A percentile compares a stretch with the other conserved stretches of the same genome.
Evolutionary conservation across 2,888 invertebrate species (phyloP).

Genomic region (Dexiosoma caninum): DNA sequence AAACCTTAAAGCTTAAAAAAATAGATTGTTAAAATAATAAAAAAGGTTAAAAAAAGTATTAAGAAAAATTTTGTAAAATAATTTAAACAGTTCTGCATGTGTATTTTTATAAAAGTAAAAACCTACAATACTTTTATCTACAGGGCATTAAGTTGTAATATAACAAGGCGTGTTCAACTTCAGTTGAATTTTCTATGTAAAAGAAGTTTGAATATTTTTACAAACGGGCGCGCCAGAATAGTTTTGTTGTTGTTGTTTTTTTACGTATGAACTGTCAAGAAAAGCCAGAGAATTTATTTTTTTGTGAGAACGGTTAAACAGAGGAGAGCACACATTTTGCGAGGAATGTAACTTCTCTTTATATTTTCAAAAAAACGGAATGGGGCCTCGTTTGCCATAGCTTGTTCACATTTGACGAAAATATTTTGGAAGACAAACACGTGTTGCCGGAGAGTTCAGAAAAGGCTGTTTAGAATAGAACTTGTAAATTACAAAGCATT

Average conservation of each 20-base stretch:
- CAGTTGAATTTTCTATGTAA: no score
- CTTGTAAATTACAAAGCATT: slow-evolving; percentile 9
- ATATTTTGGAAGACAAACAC: slow-evolving; percentile 25
- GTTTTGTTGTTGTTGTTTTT: slow-evolving; percentile 21
- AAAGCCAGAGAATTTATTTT: slow-evolving; percentile 39
- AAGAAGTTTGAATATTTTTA: slow-evolving; percentile 9
- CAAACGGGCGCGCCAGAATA: slow-evolving; percentile 31
- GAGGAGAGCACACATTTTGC: slow-evolving; percentile 33
- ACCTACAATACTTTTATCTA: no score
- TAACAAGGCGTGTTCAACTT: no score
- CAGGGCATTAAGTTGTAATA: no score
- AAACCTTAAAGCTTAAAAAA: no score
- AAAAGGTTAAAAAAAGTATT: no score
- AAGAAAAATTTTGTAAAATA: no score
- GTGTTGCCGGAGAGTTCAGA: slow-evolving; percentile 17
- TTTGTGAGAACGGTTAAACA: slow-evolving; percentile 26
- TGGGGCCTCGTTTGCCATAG: slow-evolving; percentile 11
- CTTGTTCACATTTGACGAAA: slow-evolving; percentile 42
- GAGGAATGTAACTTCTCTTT: slow-evolving; percentile 51
- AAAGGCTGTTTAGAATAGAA: background rate
- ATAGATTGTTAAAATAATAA: no score
- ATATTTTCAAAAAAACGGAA: slow-evolving; percentile 40
- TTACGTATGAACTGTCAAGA: slow-evolving; percentile 46
- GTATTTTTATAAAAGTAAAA: no score
- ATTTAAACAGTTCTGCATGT: no score